These are phyloP conservation scores for Lasioglossum zephyrum DNA, from an alignment of 2,888 invertebrate species.

Conservation along the genomic window DNA sequence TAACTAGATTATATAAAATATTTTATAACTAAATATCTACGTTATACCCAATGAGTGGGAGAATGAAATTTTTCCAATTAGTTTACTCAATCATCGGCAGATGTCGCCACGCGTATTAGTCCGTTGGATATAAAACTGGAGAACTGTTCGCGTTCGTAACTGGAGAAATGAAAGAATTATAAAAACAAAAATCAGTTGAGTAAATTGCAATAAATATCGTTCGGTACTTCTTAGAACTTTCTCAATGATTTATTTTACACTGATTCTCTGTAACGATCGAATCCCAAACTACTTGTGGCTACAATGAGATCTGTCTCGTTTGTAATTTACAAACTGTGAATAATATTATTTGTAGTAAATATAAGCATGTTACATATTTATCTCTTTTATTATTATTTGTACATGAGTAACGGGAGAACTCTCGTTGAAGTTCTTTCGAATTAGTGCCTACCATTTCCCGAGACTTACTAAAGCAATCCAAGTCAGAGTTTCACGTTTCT, in stretches of 20 bases:
- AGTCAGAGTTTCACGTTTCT: not conserved
- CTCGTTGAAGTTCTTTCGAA: not conserved
- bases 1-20: not conserved
- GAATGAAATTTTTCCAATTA: not conserved
- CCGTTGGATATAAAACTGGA: conserved; percentile 14
- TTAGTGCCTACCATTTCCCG: not conserved
- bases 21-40: not conserved
- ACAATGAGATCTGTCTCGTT: conserved; percentile 22
- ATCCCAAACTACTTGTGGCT: conserved; percentile 2
- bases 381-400: not conserved
- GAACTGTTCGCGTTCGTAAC: not conserved
- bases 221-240: not conserved
- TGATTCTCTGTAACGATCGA: not conserved
- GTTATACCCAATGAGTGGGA: conserved; percentile 8
- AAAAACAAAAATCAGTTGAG: not conserved
- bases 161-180: not conserved
- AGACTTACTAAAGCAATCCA: not conserved
- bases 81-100: conserved; percentile 23
- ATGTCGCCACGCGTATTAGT: conserved; percentile 33
- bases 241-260: conserved; percentile 18
- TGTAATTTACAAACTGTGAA: conserved; percentile 15
- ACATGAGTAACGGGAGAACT: not conserved
- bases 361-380: conserved; percentile 17
- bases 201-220: not conserved
- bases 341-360: conserved; percentile 24